Conservation (phyloP, 2,113 vertebrate species). For the Microcebus lehilahytsara region DNA sequence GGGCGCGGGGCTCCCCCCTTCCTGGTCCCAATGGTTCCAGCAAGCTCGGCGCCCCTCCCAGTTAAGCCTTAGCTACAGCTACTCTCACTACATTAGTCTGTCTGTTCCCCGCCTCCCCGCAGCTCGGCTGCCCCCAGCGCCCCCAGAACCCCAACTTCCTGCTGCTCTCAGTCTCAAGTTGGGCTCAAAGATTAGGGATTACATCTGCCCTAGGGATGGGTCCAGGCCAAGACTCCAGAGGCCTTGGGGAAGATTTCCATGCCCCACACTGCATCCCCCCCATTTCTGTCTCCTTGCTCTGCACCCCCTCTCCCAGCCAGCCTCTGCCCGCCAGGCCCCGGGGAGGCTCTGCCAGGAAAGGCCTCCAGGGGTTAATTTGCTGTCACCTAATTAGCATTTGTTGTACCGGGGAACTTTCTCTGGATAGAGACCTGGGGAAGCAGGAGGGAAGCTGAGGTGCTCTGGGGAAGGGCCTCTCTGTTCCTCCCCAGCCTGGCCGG, state of each 20-base stretch:
- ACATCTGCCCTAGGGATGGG: not conserved
- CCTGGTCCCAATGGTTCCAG: not conserved
- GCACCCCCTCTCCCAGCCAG: not conserved
- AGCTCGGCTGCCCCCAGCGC: not conserved
- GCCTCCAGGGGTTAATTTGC: constrained; percentile 80
- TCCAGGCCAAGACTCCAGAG: not conserved
- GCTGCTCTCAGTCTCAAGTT: not conserved
- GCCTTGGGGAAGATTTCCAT: not conserved
- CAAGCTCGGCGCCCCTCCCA: not conserved
- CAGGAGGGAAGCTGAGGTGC: not conserved
- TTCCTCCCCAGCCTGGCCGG: not conserved
- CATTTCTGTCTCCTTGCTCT: not conserved
- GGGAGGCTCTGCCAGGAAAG: constrained; percentile 74
- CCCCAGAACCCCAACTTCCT: not conserved
- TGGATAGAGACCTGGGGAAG: constrained; percentile 63
- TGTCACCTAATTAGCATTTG: constrained; percentile 81
- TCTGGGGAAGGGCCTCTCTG: not conserved
- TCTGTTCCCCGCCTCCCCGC: not conserved
- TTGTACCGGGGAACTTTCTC: constrained; percentile 78
- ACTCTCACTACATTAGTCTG: constrained; percentile 73
- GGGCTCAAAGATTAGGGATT: not conserved
- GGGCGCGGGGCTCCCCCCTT: not conserved
- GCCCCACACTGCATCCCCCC: not conserved
- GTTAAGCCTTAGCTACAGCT: constrained; percentile 64
- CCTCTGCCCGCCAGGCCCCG: constrained; percentile 43